Base-by-base conservation (phyloP, 1,140 invertebrate genomes). In the Dreissena polymorpha region DNA sequence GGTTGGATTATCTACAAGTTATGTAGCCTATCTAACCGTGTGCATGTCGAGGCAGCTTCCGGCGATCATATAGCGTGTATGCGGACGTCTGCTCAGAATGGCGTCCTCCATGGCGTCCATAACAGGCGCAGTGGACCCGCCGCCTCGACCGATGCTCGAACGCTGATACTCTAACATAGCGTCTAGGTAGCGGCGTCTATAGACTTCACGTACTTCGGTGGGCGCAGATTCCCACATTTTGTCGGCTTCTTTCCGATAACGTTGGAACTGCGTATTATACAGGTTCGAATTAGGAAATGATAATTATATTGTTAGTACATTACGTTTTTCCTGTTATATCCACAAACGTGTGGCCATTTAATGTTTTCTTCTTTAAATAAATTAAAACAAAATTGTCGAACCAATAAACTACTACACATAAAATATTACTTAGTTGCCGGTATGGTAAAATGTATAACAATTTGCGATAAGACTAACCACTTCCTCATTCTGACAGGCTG, bases 51-150 rank as follows among this genome's bases (percentile, higher is more conserved):
- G 83, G 55, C 86, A 73, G 23, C 80, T 88, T 18, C 86, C 86
- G 16, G 88, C 89, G 2, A 89, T 73, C 18, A 90, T 68, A 67
- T 90, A 90, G 16, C 88, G 82, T 39, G 81, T 55, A 67, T 86
- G 68, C 8, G 89, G 89, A 18, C 77, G 67, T 13, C 39, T 57
- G 65, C 75, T 87, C 14, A 82, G 49, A 29, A 90, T 53, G 14
- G 88, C 89, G 73, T 90, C 86, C 16, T 86, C 82, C 23, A 90
- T 77, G 13, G 85, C 86, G 51, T 87, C 81, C 13, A 87, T 65
- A 13, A 90, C 89, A 29, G 88, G 89, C 39, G 77, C 65, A n/a
- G 89, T 75, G 16, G 72, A 77, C 0, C 67, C 57, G 50, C 23
- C 63, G 12, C 67, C 39, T 25, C 79, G 65, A 23, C 60, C 27